Evolutionary conservation across 37 sponge, comb jelly and placozoan species (phyloP).

Genomic region (Halisarca cf. caerulea): DNA sequence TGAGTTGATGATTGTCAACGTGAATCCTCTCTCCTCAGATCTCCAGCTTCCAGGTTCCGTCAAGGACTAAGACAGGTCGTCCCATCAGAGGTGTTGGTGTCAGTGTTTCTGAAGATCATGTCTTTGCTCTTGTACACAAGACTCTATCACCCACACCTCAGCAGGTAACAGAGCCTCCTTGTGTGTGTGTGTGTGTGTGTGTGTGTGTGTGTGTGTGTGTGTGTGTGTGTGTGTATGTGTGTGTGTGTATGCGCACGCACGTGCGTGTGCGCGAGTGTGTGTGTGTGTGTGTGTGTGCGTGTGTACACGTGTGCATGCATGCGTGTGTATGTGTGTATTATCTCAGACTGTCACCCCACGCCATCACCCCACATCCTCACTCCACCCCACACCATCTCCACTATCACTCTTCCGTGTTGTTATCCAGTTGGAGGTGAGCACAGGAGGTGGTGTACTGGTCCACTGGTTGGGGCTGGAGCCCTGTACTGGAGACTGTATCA

Average conservation of each 20-base stretch:
- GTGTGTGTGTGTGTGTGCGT: too few species aligned
- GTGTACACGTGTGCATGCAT: background rate
- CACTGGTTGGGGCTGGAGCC: slow-evolving; percentile 69
- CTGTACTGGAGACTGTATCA: slow-evolving; percentile 52
- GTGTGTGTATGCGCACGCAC: background rate
- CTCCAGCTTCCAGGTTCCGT: slow-evolving; percentile 22
- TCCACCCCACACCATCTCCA: background rate
- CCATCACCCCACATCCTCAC: slow-evolving; percentile 1
- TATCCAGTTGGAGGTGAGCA: slow-evolving; percentile 9
- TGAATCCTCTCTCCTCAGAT: background rate
- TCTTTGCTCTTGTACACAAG: background rate
- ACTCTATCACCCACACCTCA: background rate
- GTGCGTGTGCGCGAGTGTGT: too few species aligned
- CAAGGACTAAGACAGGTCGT: background rate
- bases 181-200: too few species aligned
- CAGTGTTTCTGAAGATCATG: slow-evolving; percentile 12
- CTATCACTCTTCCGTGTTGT: background rate
- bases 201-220: background rate
- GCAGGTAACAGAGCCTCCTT: too few species aligned
- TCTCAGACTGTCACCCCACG: background rate
- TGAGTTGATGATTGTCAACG: too few species aligned
- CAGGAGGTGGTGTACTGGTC: slow-evolving; percentile 62
- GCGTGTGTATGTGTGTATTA: background rate
- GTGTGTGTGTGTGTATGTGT: too few species aligned
- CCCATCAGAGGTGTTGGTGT: slow-evolving; percentile 21